phyloP scores from a whole-genome alignment of 2,113 vertebrate genomes.

The Amazona guildingii region DNA sequence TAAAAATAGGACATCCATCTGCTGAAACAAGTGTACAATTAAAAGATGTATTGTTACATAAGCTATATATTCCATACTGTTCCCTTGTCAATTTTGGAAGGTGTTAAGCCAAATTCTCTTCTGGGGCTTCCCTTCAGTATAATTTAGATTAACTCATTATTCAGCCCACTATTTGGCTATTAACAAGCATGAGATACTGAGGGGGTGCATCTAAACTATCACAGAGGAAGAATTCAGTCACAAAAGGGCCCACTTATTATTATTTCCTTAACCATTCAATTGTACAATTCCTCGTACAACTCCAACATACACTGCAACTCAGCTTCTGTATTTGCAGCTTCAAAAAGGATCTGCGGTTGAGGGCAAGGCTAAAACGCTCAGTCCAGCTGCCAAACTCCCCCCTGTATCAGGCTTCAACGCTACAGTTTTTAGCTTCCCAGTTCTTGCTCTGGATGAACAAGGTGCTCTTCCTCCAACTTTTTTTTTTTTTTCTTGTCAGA shows the following conservation, averaged over 20 bases:
- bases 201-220: background rate
- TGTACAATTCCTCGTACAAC: background rate
- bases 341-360: background rate
- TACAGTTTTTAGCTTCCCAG: background rate
- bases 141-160: background rate
- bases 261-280: background rate
- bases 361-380: background rate
- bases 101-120: slow-evolving; percentile 8
- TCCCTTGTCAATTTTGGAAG: slow-evolving; percentile 2
- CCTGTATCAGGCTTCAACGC: background rate
- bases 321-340: background rate
- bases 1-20: slow-evolving; percentile 45
- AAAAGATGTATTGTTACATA: slow-evolving; percentile 36
- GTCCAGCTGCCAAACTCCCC: background rate
- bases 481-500: background rate
- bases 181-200: background rate
- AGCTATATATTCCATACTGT: slow-evolving; percentile 13
- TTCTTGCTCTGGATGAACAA: background rate
- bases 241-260: background rate
- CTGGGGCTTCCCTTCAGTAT: background rate
- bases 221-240: background rate
- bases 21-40: slow-evolving; percentile 35
- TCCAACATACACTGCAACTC: background rate
- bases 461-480: background rate
- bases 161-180: background rate